These are phyloP conservation scores for Amphipoea oculea DNA, from an alignment of 2,888 invertebrate species.

Conservation along the genomic window DNA sequence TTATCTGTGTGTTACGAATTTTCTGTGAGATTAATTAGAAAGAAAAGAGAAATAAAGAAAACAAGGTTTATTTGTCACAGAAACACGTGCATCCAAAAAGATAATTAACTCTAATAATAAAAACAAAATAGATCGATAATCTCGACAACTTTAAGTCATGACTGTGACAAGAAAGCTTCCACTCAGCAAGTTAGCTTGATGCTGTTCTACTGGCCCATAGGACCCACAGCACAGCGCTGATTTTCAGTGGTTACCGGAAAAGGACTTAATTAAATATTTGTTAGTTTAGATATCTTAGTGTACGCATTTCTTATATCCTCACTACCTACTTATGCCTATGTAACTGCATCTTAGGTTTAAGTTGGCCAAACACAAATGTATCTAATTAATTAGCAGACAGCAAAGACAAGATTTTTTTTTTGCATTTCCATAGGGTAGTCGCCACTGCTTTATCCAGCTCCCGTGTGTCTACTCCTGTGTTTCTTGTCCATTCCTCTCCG, in stretches of 20 bases:
- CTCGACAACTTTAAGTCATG: background rate
- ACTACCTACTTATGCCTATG: background rate
- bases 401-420: background rate
- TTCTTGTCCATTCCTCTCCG: background rate
- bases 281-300: constrained; percentile 10
- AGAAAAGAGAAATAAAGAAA: background rate
- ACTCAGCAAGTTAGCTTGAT: background rate
- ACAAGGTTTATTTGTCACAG: background rate
- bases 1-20: constrained; percentile 47
- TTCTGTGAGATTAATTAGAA: constrained; percentile 51
- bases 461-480: background rate
- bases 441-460: background rate
- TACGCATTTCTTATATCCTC: background rate
- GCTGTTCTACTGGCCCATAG: background rate
- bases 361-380: background rate
- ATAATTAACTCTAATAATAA: background rate
- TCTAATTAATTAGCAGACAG: background rate
- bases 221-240: background rate
- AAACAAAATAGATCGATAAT: background rate
- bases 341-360: background rate
- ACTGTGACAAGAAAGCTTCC: background rate
- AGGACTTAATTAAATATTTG: constrained; percentile 42
- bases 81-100: background rate
- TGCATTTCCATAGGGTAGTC: background rate
- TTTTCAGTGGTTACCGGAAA: background rate